Evolutionary conservation across 2,888 invertebrate species (phyloP).

Genomic region (Molorchus minor): DNA sequence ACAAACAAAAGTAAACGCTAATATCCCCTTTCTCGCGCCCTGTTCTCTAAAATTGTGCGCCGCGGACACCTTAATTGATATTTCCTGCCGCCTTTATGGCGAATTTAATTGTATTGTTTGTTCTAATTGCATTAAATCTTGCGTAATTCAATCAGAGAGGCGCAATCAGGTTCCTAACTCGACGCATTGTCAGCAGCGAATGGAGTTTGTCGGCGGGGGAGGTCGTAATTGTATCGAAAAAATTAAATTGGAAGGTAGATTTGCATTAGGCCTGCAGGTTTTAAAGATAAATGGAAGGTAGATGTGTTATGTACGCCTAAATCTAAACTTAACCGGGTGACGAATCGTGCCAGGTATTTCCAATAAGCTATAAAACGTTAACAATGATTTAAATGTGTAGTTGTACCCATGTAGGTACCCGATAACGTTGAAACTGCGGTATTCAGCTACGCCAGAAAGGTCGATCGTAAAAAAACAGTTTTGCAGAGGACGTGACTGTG

Average conservation of each 20-base stretch:
- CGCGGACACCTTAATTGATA: constrained; percentile 27
- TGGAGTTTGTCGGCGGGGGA: constrained; percentile 8
- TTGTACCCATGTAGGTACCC: no score
- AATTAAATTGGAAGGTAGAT: constrained; percentile 12
- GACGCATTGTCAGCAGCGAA: constrained; percentile 4
- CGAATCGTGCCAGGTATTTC: no score
- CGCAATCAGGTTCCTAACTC: constrained; percentile 10
- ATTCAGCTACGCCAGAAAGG: no score
- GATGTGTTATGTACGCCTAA: no score
- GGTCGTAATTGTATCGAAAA: constrained; percentile 1
- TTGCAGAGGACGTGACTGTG: constrained; percentile 13
- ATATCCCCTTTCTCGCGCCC: constrained; percentile 1
- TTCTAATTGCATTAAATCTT: constrained; percentile 16
- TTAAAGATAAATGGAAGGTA: no score
- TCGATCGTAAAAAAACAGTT: neutral
- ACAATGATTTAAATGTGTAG: no score
- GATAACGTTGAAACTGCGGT: no score
- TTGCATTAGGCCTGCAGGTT: neutral
- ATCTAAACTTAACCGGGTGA: no score
- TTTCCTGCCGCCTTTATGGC: constrained; percentile 15
- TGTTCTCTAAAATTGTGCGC: constrained; percentile 12
- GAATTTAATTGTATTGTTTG: constrained; percentile 28
- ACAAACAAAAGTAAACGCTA: neutral
- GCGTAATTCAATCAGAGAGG: constrained; percentile 13
- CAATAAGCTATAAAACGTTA: no score